Evolutionary conservation across 1,140 invertebrate genomes (phyloP).

Genomic region (Trichogramma pretiosum): DNA sequence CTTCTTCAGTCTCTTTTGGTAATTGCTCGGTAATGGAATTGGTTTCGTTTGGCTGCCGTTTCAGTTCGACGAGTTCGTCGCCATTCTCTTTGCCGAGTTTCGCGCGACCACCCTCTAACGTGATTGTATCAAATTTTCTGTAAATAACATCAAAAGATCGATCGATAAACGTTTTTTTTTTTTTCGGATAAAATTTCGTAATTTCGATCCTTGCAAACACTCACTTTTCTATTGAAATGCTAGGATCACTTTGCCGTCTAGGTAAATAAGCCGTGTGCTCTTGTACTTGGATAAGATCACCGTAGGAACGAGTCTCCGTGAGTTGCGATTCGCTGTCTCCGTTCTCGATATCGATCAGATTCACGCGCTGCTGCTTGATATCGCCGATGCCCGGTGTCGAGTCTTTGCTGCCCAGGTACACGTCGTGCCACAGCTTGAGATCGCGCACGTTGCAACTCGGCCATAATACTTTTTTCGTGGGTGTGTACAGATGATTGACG

Average conservation of each 20-base stretch:
- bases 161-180: not conserved
- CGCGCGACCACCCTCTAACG: constrained; percentile 30
- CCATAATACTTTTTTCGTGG: constrained; percentile 68
- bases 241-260: constrained; percentile 72
- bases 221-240: constrained; percentile 58
- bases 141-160: constrained; percentile 6
- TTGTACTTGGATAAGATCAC: constrained; percentile 60
- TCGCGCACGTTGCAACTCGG: constrained; percentile 76
- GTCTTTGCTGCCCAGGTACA: constrained; percentile 65
- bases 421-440: constrained; percentile 73
- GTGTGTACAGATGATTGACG: constrained; percentile 75
- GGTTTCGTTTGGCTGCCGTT: too few species aligned
- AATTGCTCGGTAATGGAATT: too few species aligned
- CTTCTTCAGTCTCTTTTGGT: constrained; percentile 25
- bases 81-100: constrained; percentile 28
- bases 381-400: constrained; percentile 34
- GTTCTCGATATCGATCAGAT: constrained; percentile 40
- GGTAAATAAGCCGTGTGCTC: constrained; percentile 54
- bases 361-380: constrained; percentile 35
- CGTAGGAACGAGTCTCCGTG: constrained; percentile 73
- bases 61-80: too few species aligned
- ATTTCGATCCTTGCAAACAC: not conserved
- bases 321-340: constrained; percentile 48
- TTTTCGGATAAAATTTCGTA: too few species aligned
- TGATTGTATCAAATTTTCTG: constrained; percentile 41